Evolutionary conservation across 1,140 invertebrate species (phyloP).

Genomic region (Drosophila nasuta): DNA sequence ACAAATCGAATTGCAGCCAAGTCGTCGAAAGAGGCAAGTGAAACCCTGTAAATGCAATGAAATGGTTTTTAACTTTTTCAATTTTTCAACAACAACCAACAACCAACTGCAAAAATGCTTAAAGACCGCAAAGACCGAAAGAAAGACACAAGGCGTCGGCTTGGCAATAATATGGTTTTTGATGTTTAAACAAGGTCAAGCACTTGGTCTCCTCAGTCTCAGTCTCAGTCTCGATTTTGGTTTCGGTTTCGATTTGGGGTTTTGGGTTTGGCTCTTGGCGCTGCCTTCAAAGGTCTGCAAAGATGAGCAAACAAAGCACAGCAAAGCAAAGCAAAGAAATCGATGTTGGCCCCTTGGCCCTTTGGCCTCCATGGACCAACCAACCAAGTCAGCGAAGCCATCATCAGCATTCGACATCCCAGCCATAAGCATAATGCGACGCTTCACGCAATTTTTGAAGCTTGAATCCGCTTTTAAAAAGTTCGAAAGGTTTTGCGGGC

Average conservation of each 20-base stretch:
- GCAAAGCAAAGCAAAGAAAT: constrained; percentile 22
- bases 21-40: constrained; percentile 58
- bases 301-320: constrained; percentile 66
- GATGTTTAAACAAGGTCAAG: constrained; percentile 77
- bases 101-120: constrained; percentile 22
- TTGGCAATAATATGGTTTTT: constrained; percentile 73
- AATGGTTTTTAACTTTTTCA: constrained; percentile 81
- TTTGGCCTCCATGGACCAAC: not conserved
- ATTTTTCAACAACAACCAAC: constrained; percentile 63
- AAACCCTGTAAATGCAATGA: constrained; percentile 81
- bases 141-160: constrained; percentile 50
- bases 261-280: constrained; percentile 19
- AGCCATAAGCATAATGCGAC: constrained; percentile 66
- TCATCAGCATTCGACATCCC: constrained; percentile 12
- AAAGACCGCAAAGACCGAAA: not conserved
- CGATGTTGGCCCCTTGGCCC: constrained; percentile 23
- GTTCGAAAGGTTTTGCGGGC: constrained; percentile 69
- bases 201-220: not conserved
- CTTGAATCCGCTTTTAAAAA: constrained; percentile 49
- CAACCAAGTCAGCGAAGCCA: not conserved
- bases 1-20: constrained; percentile 75
- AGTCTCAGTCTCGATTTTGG: not conserved
- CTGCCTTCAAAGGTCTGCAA: constrained; percentile 41
- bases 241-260: constrained; percentile 4
- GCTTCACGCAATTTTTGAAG: constrained; percentile 71